Conservation (phyloP, 2,888 invertebrate genomes). For the Epistrophe eligans region DNA sequence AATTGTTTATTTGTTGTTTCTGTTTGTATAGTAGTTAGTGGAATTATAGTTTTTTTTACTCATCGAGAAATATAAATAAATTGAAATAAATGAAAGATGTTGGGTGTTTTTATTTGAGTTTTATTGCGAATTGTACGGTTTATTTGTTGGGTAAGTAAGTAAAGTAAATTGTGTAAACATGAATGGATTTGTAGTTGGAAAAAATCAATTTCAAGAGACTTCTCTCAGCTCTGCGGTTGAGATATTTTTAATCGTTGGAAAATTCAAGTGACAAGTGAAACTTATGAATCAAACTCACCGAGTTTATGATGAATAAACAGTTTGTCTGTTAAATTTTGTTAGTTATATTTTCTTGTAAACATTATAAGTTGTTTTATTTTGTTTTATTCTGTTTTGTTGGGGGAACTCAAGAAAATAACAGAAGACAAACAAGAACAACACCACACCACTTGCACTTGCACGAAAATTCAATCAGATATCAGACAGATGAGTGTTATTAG, state of each 20-base stretch:
- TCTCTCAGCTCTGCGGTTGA: slow-evolving; percentile 13
- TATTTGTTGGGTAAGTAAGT: slow-evolving; percentile 15
- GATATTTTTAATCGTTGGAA: slow-evolving; percentile 17
- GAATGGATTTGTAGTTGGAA: slow-evolving; percentile 39
- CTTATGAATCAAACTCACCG: slow-evolving; percentile 70
- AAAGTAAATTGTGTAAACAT: slow-evolving; percentile 17
- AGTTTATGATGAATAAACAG: background rate
- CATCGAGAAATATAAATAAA: slow-evolving; percentile 59
- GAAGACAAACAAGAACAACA: slow-evolving; percentile 49
- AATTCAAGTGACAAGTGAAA: slow-evolving; percentile 40
- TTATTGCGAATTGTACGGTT: background rate
- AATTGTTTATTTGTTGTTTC: slow-evolving; percentile 24
- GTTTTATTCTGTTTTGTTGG: slow-evolving; percentile 20
- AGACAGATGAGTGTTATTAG: slow-evolving; percentile 3
- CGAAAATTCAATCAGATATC: slow-evolving; percentile 58
- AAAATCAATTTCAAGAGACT: slow-evolving; percentile 67
- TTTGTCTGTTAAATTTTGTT: slow-evolving; percentile 11
- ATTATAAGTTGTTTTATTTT: slow-evolving; percentile 49
- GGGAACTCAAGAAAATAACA: slow-evolving; percentile 29
- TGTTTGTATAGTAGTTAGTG: slow-evolving; percentile 51
- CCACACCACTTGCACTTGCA: slow-evolving; percentile 44
- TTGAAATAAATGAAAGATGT: slow-evolving; percentile 32
- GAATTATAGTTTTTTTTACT: slow-evolving; percentile 62
- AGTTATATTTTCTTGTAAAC: slow-evolving; percentile 60
- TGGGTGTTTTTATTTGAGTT: background rate